Evolutionary conservation across 2,888 invertebrate species (phyloP).

Genomic region (Lypha dubia): DNA sequence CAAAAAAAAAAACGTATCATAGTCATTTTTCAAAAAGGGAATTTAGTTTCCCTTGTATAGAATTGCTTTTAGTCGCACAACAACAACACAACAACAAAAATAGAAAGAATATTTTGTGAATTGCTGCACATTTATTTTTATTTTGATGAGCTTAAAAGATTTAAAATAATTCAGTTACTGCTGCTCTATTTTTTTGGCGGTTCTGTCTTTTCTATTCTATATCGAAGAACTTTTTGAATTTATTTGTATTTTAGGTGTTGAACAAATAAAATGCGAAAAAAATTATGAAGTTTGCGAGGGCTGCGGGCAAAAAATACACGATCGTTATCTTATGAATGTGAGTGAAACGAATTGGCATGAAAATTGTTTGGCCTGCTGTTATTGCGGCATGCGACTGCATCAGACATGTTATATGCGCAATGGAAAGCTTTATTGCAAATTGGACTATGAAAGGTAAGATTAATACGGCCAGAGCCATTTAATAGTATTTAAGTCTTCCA

Average conservation of each 20-base stretch:
- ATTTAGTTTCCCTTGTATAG: slow-evolving; percentile 13
- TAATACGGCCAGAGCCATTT: background rate
- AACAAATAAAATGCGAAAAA: slow-evolving; percentile 90
- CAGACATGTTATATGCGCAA: slow-evolving; percentile 98
- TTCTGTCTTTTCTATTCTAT: slow-evolving; percentile 7
- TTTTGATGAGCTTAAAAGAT: slow-evolving; percentile 6
- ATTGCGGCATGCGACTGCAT: slow-evolving; percentile 94
- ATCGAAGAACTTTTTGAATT: background rate
- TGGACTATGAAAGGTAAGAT: slow-evolving; percentile 94
- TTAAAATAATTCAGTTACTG: background rate
- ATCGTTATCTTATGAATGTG: slow-evolving; percentile 97
- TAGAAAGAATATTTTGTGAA: background rate
- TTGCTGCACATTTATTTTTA: background rate
- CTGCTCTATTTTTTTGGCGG: background rate
- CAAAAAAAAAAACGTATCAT: background rate
- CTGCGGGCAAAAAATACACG: slow-evolving; percentile 97
- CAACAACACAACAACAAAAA: background rate
- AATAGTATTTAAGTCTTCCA: no score
- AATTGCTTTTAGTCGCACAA: background rate
- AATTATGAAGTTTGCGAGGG: slow-evolving; percentile 96
- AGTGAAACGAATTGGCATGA: slow-evolving; percentile 98
- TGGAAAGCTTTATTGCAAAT: slow-evolving; percentile 97
- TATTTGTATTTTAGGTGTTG: slow-evolving; percentile 80
- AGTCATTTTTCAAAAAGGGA: slow-evolving; percentile 21
- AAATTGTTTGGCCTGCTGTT: slow-evolving; percentile 96